Evolutionary conservation across 2,113 vertebrate species (phyloP).

Genomic region (Chloroceryle aenea): DNA sequence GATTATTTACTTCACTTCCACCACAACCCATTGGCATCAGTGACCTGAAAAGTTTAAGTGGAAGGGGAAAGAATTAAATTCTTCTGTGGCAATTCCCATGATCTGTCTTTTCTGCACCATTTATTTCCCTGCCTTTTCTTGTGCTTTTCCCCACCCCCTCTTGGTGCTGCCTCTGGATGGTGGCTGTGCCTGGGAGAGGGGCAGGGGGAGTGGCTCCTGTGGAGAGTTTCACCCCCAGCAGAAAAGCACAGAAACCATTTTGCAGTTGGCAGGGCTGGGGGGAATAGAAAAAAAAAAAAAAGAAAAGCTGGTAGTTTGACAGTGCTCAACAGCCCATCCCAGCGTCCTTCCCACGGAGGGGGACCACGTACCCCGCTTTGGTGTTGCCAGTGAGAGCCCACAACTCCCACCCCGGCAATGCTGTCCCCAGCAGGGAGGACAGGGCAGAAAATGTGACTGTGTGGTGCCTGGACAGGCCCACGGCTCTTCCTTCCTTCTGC

Average conservation of each 20-base stretch:
- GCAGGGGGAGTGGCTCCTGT: neutral
- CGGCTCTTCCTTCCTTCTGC: neutral
- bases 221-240: neutral
- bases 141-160: neutral
- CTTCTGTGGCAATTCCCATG: neutral
- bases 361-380: fast-evolving
- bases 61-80: neutral
- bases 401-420: fast-evolving
- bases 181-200: neutral
- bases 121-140: neutral
- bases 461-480: fast-evolving
- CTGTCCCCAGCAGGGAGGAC: neutral
- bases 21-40: neutral
- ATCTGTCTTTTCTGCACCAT: neutral
- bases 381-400: neutral
- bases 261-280: neutral
- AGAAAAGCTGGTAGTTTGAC: neutral
- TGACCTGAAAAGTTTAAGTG: neutral
- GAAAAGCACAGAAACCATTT: neutral
- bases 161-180: fast-evolving
- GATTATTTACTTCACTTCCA: neutral
- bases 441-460: neutral
- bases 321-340: neutral
- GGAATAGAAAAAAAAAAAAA: neutral
- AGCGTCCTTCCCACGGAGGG: neutral